Base-by-base conservation (phyloP, 2,888 invertebrate species). In the Cosmia pyralina region DNA sequence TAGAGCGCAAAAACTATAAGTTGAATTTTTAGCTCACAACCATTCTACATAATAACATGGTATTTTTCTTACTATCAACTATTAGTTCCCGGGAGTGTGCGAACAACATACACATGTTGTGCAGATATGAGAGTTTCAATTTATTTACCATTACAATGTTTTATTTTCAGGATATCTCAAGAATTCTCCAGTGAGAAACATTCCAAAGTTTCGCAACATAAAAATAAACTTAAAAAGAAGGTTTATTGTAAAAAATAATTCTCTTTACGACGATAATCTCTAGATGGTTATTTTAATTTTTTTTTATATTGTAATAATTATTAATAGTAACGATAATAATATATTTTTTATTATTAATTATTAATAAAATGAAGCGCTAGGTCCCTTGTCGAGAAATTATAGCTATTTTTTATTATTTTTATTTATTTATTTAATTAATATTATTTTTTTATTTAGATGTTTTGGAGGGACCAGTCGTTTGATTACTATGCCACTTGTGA, bases 121-220 rank as follows among this genome's bases (percentile, higher is more conserved):
- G 19, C 10, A 50, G 50, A 50, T 52, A 55, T 15, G 53, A 28
- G 0, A 55, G 53, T 55, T 22, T 28, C 3, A 17, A 28, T 57
- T 34, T 57, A 55, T 34, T 57, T 57, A 57, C 28, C 17, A 57
- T 34, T 4, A 0, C 57, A 10, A 6, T 77, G 48, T 75, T 84
- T 85, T 84, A 69, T 65, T 83, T 93, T 89, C 93, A 96, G 96
- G 96, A 96, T 88, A 84, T 95, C 83, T 87, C 94, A 84, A 92
- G 96, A 89, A 94, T 96, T 86, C 92, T 95, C 73, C 96, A 96
- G 92, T 96, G 94, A 95, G 90, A 87, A 89, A 95, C 95, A 96
- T 95, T 96, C 95, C 95, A 94, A 93, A 92, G 89, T 88, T 84
- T 84, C 83, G 75, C 65, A 72, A 75, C n/a, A 64, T 38, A 83